phyloP scores from a whole-genome alignment of 2,797 vertebrate genomes.

The Melanogrammus aeglefinus region DNA sequence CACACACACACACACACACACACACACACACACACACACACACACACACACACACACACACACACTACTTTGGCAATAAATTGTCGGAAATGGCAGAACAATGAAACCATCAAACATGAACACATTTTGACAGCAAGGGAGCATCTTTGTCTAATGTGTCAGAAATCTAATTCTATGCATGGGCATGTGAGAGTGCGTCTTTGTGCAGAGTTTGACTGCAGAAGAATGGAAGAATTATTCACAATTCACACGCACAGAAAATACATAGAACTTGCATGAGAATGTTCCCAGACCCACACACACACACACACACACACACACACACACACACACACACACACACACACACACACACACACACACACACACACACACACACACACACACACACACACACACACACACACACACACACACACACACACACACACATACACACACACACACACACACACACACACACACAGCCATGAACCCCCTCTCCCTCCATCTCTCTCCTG shows the following conservation, averaged over 20 bases:
- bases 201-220: conserved; percentile 8
- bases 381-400: conserved; percentile 1
- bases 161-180: not conserved
- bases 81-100: not conserved
- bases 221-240: conserved; percentile 17
- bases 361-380: conserved; percentile 4
- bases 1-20: not conserved
- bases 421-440: conserved; percentile 18
- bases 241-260: conserved; percentile 14
- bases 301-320: not conserved
- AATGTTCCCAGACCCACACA: conserved; percentile 17
- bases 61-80: not conserved
- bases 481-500: conserved; percentile 34
- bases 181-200: conserved; percentile 4
- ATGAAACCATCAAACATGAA: not conserved
- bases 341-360: not conserved
- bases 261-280: not conserved
- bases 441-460: conserved; percentile 5
- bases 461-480: not conserved
- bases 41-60: not conserved
- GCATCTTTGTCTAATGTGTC: not conserved
- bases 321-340: not conserved
- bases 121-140: not conserved
- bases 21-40: conserved; percentile 10
- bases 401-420: conserved; percentile 6